Base-by-base conservation (phyloP, 2,888 invertebrate genomes). In the Mesopsocus fuscifrons region DNA sequence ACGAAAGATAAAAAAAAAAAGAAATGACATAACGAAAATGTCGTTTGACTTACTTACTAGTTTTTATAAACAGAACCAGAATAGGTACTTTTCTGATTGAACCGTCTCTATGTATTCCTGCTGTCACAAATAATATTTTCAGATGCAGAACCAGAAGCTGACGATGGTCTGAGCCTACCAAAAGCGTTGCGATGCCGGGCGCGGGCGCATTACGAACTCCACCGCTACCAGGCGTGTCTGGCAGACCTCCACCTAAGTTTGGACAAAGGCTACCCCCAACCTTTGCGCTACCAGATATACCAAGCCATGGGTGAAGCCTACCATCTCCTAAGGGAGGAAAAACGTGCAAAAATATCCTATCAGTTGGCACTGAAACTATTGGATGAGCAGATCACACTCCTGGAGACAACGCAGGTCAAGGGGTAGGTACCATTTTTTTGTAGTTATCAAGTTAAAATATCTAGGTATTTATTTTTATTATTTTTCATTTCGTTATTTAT, bases 301-400 rank as follows among this genome's bases (percentile, higher is more conserved):
- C 70, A 73, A 61, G 64, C 73, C 50, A 73, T 80, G 71, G 75
- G 75, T 0, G 67, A 74, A 44, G 77, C 78, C 47, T 78, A 79
- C 52, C 61, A 63, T 66, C 72, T 66, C 9, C 57, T 72, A 47
- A 68, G 68, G 0, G 74, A 77, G 49, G 55, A 60, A 1, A 66
- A 70, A 1, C 68, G 73, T 48, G 73, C 77, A 0, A 71, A 72
- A 52, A 72, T 81, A 1, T 72, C 78, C 0, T 63, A 74, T 34
- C 70, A 71, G 49, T 59, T 80, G 22, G 72, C 75, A 0, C 67
- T 68, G 23, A 69, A 74, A 47, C 57, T 78, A 21, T 58, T 74
- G 3, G 65, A 66, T 33, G 52, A 57, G 1, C 55, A 38, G 21
- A 38, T 38, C 11, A 5, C n/a, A 5, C 15, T 18, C n/a, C 21